Percentiles rank a stretch among this genome's conserved stretches.
Conservation (phyloP, 2,888 invertebrate species). For the Augiades crinisus region DNA sequence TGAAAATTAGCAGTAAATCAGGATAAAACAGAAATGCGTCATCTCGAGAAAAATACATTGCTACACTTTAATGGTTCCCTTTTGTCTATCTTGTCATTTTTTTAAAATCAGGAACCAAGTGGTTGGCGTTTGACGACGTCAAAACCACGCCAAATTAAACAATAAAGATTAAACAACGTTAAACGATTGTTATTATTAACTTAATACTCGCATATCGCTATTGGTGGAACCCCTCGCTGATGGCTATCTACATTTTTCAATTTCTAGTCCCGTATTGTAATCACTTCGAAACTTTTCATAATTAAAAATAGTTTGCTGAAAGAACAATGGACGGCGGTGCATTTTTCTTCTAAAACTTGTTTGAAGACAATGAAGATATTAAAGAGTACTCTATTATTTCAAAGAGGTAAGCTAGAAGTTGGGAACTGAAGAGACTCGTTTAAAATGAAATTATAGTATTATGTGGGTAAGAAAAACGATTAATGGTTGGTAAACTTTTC, state of each 20-base stretch:
- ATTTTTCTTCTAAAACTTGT: slow-evolving; percentile 23
- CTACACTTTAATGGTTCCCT: too few relatives aligned
- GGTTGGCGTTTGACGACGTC: too few relatives aligned
- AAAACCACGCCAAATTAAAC: too few relatives aligned
- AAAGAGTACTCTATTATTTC: slow-evolving; percentile 22
- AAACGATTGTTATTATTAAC: neutral
- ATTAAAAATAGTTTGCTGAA: slow-evolving; percentile 22
- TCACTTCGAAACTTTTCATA: slow-evolving; percentile 23
- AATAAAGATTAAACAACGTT: too few relatives aligned
- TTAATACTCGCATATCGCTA: neutral
- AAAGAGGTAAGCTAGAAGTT: slow-evolving; percentile 24
- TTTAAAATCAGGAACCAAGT: too few relatives aligned
- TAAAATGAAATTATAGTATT: neutral
- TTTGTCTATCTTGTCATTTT: too few relatives aligned
- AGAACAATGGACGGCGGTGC: slow-evolving; percentile 13
- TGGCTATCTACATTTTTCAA: slow-evolving; percentile 18
- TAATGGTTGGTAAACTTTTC: too few relatives aligned
- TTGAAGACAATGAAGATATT: slow-evolving; percentile 13
- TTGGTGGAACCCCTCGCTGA: neutral
- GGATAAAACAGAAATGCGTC: too few relatives aligned
- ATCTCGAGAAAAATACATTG: too few relatives aligned
- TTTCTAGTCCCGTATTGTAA: slow-evolving; percentile 22
- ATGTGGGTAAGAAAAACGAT: too few relatives aligned
- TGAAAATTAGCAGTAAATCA: too few relatives aligned
- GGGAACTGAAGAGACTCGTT: neutral